Base-by-base conservation (phyloP, 2,113 vertebrate genomes). In the Stictonetta naevosa region DNA sequence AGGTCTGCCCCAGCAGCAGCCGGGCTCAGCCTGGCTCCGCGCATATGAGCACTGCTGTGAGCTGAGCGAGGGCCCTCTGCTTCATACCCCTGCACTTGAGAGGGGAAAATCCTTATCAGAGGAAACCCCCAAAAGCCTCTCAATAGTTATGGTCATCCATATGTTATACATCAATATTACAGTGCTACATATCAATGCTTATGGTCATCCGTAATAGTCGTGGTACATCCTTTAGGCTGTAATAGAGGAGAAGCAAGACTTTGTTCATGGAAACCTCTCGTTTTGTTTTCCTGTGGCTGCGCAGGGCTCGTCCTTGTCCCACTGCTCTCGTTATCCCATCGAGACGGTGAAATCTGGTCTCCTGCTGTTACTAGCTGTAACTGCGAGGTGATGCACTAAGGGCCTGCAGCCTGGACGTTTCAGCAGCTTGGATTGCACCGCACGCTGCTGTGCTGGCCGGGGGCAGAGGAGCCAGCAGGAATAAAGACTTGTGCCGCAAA, bases 61-160 rank as follows among this genome's bases (percentile, higher is more conserved):
- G 53, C 0, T 0, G 22, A 62, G 48, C 2, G 2, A 77, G 76
- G 92, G 73, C 74, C 62, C 62, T 64, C 62, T 25, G 38, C 62
- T 64, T 40, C 62, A 13, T 40, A 26, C 62, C 62, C 26, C 10
- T 64, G 21, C 3, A 36, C 73, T 42, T 20, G 3, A 64, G 63
- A 31, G 26, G 71, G 85, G 62, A 86, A 92, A 93, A 88, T 74
- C 56, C 68, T 83, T 83, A 93, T 59, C 90, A 63, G 52, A 93
- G 75, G 55, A 92, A 73, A 58, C n/a, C 66, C 44, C 18, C 48
- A 92, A 89, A 76, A 46, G 22, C 46, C 46, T 90, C 53, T 83
- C 48, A 26, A 26, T 59, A 60, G 59, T 68, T 83, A 66, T 2
- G 7, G 64, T 59, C 36, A 8, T 48, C 20, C 46, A 11, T 48